Percentiles rank a stretch among this genome's conserved stretches.
Evolutionary conservation across 1,140 invertebrate species (phyloP).

Genomic region (Drosophila elegans): DNA sequence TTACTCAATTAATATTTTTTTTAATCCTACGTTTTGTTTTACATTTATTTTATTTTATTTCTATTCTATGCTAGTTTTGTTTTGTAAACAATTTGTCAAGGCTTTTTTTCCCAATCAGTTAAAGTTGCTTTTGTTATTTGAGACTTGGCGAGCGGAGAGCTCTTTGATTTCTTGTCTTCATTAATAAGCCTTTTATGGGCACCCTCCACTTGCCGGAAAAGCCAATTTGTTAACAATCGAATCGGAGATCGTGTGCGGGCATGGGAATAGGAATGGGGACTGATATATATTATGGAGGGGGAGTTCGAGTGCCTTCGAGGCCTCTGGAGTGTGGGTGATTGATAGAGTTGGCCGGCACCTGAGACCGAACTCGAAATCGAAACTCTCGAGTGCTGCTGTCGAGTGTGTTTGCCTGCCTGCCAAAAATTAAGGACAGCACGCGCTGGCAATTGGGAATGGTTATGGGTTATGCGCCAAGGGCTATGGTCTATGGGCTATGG

Average conservation of each 20-base stretch:
- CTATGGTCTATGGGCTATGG: slow-evolving; percentile 19
- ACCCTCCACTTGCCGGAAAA: slow-evolving; percentile 7
- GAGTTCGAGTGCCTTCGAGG: background rate
- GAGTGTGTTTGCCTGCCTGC: slow-evolving; percentile 46
- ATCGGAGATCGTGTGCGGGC: slow-evolving; percentile 30
- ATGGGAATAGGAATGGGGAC: background rate
- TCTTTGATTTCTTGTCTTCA: slow-evolving; percentile 17
- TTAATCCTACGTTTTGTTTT: too few species aligned
- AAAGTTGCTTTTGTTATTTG: background rate
- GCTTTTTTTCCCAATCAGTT: too few species aligned
- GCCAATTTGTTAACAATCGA: slow-evolving; percentile 48
- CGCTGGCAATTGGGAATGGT: slow-evolving; percentile 51
- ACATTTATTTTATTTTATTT: too few species aligned
- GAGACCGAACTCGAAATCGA: slow-evolving; percentile 26
- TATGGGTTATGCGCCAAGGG: slow-evolving; percentile 32
- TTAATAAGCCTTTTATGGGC: slow-evolving; percentile 4
- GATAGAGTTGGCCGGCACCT: slow-evolving; percentile 53
- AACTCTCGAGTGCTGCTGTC: slow-evolving; percentile 11
- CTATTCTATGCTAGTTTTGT: too few species aligned
- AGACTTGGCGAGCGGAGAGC: background rate
- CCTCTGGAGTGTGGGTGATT: slow-evolving; percentile 20
- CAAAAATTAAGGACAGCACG: slow-evolving; percentile 73
- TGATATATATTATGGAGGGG: background rate
- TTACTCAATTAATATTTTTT: too few species aligned
- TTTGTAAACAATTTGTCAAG: too few species aligned